A percentile compares a stretch with the other conserved stretches of the same genome.
phyloP scores from a whole-genome alignment of 2,888 invertebrate species.

The Ormyrus rosae region DNA sequence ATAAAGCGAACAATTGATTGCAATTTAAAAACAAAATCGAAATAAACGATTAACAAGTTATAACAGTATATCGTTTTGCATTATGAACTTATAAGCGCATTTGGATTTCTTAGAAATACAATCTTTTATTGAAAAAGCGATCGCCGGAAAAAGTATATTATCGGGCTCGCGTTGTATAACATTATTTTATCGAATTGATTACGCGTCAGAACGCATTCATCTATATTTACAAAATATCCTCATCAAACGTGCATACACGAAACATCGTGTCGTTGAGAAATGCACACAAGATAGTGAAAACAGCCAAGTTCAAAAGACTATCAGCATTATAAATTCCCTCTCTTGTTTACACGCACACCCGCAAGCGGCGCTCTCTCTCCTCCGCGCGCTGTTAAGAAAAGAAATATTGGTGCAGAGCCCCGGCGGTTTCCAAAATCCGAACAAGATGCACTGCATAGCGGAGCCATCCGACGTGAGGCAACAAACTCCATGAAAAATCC shows the following conservation, averaged over 20 bases:
- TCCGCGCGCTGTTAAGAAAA: slow-evolving; percentile 7
- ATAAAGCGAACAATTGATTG: too few relatives aligned
- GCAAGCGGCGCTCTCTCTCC: too few relatives aligned
- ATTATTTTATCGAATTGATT: slow-evolving; percentile 44
- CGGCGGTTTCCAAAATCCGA: slow-evolving; percentile 5
- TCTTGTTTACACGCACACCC: not conserved
- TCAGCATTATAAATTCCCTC: slow-evolving; percentile 7
- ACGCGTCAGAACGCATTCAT: slow-evolving; percentile 3
- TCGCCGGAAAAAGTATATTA: slow-evolving; percentile 15
- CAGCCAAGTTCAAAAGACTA: slow-evolving; percentile 37
- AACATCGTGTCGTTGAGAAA: slow-evolving; percentile 31
- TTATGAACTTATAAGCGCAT: too few relatives aligned
- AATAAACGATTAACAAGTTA: too few relatives aligned
- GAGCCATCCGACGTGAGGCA: not conserved
- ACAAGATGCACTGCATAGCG: not conserved
- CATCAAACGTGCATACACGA: not conserved
- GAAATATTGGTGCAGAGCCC: slow-evolving; percentile 18
- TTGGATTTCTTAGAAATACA: not conserved
- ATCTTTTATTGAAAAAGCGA: slow-evolving; percentile 5
- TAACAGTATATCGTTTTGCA: too few relatives aligned
- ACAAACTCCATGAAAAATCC: slow-evolving; percentile 46
- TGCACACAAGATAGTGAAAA: slow-evolving; percentile 27
- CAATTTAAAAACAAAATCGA: too few relatives aligned
- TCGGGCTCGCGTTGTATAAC: slow-evolving; percentile 32
- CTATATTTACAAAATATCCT: slow-evolving; percentile 36